Evolutionary conservation across 2,797 vertebrate species (phyloP).

Genomic region (Orientallactaga sibirica): DNA sequence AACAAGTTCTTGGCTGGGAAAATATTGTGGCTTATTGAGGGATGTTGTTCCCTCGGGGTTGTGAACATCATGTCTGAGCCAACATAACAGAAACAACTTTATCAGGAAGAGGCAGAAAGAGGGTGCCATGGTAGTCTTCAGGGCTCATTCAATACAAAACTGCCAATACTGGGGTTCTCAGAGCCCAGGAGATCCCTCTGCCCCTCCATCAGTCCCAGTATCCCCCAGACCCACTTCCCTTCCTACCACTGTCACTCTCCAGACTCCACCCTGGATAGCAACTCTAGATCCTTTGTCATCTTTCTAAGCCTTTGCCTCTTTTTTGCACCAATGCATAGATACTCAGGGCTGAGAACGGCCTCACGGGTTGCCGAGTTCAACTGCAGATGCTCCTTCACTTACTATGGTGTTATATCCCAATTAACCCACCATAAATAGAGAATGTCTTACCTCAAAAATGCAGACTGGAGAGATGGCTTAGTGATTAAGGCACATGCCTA

Average conservation of each 20-base stretch:
- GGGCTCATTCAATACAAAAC: background rate
- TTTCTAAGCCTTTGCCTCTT: background rate
- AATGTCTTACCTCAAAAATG: background rate
- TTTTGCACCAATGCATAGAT: background rate
- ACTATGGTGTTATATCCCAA: too few species aligned
- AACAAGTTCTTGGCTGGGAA: constrained; percentile 51
- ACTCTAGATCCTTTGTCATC: background rate
- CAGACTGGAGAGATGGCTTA: too few species aligned
- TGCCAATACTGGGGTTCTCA: background rate
- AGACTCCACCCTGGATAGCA: background rate
- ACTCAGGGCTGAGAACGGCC: background rate
- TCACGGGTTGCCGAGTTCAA: background rate
- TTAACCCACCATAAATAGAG: background rate
- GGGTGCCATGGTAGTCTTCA: background rate
- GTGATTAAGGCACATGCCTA: too few species aligned
- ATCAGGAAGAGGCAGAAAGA: background rate
- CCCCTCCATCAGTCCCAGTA: background rate
- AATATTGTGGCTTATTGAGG: background rate
- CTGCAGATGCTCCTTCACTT: background rate
- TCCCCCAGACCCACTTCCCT: background rate
- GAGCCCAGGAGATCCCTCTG: background rate
- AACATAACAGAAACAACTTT: background rate
- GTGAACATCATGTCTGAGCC: background rate
- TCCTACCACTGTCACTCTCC: background rate
- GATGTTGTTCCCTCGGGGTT: background rate